A percentile compares a stretch with the other conserved stretches of the same genome.
phyloP scores from a whole-genome alignment of 2,113 vertebrate genomes.

The Neotragus pygmaeus region DNA sequence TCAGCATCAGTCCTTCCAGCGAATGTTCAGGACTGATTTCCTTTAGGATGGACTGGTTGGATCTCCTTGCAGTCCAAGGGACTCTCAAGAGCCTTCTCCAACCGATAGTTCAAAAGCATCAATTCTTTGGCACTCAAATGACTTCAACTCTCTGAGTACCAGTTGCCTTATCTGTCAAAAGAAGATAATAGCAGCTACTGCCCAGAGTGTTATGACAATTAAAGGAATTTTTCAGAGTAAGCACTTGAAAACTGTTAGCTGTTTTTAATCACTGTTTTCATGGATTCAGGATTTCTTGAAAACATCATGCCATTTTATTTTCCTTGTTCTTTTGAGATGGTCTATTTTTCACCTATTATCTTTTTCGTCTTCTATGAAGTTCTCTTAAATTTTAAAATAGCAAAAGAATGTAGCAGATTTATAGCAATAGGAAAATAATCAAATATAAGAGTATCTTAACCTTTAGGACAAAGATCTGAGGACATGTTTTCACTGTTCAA shows the following conservation, averaged over 20 bases:
- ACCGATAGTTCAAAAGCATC: neutral
- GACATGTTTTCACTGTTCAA: neutral
- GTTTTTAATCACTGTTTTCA: conserved; percentile 12
- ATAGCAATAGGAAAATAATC: neutral
- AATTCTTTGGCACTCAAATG: neutral
- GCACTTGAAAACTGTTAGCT: neutral
- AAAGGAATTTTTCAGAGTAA: conserved; percentile 30
- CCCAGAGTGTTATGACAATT: neutral
- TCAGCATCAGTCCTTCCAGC: neutral
- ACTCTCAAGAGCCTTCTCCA: neutral
- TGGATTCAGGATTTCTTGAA: conserved; percentile 29
- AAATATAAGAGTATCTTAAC: conserved; percentile 21
- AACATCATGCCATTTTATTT: neutral
- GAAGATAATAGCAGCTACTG: neutral
- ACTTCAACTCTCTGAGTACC: neutral
- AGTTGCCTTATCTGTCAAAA: neutral
- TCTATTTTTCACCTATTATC: neutral
- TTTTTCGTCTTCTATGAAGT: neutral
- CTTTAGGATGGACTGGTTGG: neutral
- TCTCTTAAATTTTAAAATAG: conserved; percentile 20
- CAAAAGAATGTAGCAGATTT: conserved; percentile 3
- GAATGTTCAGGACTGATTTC: neutral
- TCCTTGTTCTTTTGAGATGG: neutral
- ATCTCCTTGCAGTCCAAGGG: neutral
- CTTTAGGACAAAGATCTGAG: conserved; percentile 10